Base-by-base conservation (phyloP, 2,113 vertebrate species). In the Brachyistius frenatus region DNA sequence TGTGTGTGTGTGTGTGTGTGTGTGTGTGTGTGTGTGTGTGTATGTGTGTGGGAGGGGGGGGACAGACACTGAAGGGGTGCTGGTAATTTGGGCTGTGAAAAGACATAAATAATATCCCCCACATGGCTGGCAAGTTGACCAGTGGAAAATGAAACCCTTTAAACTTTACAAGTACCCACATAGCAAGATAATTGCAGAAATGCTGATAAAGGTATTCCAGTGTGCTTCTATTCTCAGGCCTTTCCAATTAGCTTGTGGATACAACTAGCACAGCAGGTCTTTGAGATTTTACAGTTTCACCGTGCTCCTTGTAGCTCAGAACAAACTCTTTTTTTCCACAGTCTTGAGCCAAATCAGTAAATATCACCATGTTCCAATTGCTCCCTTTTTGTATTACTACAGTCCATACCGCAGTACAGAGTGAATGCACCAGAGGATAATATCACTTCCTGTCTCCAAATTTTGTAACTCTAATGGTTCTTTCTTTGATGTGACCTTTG, bases 201-300 rank as follows among this genome's bases (percentile, higher is more conserved):
- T 32, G 3, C 32, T 81, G 64, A 58, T 80, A 70, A 63, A 64
- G 66, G 65, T 70, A 67, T 65, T 76, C 31, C 9, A 1, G 55
- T 14, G 32, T 56, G 35, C 47, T 87, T 72, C 69, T 80, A 67
- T 70, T 75, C 62, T 85, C 78, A 86, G 72, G 44, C 80, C 60
- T 70, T 86, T 86, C 32, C 68, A 73, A 86, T 88, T 87, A 87
- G 69, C 41, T 64, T 61, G 63, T 47, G 76, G 47, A 74, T 66
- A 41, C 37, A 81, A 84, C 47, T 13, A 50, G 46, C 64, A 53
- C 79, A 76, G 73, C 58, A 66, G 55, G 58, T 35, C 10, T 63
- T 44, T 47, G 50, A 60, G 66, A 54, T 80, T 86, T 76, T 84
- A 64, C 58, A 76, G 72, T 23, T 83, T 83, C 73, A 83, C 39